Base-by-base conservation (phyloP, 2,888 invertebrate species). In the Ormyrus rosae region DNA sequence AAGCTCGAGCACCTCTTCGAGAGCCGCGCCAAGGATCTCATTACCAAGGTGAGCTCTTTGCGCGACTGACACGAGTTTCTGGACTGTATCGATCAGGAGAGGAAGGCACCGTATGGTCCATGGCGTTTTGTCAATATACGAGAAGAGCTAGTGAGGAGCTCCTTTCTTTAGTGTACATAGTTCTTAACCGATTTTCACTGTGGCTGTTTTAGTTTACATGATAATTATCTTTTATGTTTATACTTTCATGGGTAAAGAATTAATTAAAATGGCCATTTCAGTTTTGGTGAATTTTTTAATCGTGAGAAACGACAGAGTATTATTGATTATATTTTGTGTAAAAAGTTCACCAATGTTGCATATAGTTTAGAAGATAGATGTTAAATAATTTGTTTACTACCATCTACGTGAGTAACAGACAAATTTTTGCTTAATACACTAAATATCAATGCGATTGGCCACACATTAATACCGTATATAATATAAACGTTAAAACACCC, bases 1-100 rank as follows among this genome's bases (percentile, higher is more conserved):
- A 97, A 97, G 91, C 91, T 99, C 86, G 98, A 99, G 89, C 97
- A 98, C 91, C 93, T 99, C 81, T 99, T 99, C 91, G 99, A 99
- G 91, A 97, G 97, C 53, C 94, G 98, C 87, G 96, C 97, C 84
- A 98, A 98, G 92, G 99, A 99, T 92, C 93, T 98, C 86, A 94
- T 97, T 87, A 95, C 96, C 84, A 99, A 99, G 96, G 97, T 97
- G 92, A 91, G 92, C 6, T 50, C 34, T 34, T 34, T 34, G 2
- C 2, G 34, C 34, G 34, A 34, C 34, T 34, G 34, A 34, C 34
- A 3, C 13, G 34, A 34, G 34, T 34, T 34, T 34, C 34, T 34
- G 34, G 34, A 34, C 34, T 34, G 34, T 34, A 34, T 34, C 34
- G 34, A 34, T 34, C 34, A 34, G 34, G 34, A 34, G 34, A 34